phyloP scores from a whole-genome alignment of 2,888 invertebrate species.

The Idaea straminata region DNA sequence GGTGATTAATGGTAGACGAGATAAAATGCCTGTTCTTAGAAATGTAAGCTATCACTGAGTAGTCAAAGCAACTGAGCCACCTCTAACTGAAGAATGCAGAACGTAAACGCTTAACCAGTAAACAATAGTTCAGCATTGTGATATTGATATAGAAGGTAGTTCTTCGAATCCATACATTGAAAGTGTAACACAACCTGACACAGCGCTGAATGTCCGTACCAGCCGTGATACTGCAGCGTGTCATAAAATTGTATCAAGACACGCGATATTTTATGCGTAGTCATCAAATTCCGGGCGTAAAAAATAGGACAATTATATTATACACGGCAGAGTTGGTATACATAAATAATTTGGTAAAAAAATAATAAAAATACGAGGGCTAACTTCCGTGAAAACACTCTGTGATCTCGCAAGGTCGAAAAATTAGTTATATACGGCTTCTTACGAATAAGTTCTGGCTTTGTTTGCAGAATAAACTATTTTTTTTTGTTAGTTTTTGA shows the following conservation, averaged over 20 bases:
- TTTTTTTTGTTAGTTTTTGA: not conserved
- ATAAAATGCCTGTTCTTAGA: not conserved
- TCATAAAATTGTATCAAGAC: constrained; percentile 28
- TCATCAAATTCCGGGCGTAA: constrained; percentile 31
- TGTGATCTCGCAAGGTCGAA: not conserved
- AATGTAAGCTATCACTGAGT: not conserved
- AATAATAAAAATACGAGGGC: constrained; percentile 15
- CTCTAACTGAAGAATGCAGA: not conserved
- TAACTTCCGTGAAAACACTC: not conserved
- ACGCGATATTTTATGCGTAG: constrained; percentile 33
- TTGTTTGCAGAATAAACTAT: not conserved
- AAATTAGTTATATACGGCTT: not conserved
- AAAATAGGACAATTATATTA: constrained; percentile 30
- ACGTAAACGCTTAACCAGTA: constrained; percentile 6
- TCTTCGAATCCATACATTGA: constrained; percentile 25
- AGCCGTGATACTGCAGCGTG: constrained; percentile 27
- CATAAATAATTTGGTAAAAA: constrained; percentile 15
- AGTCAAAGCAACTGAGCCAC: not conserved
- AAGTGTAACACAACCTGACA: constrained; percentile 26
- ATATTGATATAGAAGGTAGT: constrained; percentile 12
- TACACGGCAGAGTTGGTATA: not conserved
- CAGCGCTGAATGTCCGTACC: constrained; percentile 28
- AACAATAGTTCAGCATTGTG: constrained; percentile 20
- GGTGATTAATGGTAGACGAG: not conserved
- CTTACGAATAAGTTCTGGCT: not conserved